Percentiles rank a stretch among this genome's conserved stretches.
Conservation (phyloP, 2,797 vertebrate species). For the Brotula barbata region DNA sequence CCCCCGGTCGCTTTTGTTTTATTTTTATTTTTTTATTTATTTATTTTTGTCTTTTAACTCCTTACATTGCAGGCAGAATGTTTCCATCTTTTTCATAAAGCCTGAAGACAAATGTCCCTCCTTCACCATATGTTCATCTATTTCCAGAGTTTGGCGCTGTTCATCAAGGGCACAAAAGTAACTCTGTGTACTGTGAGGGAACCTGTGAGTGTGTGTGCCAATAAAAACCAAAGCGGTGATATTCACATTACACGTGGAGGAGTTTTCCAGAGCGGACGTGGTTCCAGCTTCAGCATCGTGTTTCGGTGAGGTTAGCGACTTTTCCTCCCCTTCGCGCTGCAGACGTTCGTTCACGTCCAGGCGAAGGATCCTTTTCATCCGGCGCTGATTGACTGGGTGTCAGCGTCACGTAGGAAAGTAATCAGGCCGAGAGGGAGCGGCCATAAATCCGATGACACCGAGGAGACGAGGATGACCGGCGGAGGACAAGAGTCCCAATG, state of each 20-base stretch:
- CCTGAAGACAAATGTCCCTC: no score
- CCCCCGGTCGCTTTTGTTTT: no score
- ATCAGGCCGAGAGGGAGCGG: conserved; percentile 76
- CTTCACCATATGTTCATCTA: neutral
- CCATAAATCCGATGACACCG: conserved; percentile 80
- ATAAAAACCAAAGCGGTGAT: conserved; percentile 29
- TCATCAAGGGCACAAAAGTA: conserved; percentile 11
- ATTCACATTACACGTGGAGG: conserved; percentile 27
- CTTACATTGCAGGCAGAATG: no score
- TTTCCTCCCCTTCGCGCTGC: conserved; percentile 16
- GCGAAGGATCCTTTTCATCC: conserved; percentile 40
- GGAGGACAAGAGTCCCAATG: conserved; percentile 44
- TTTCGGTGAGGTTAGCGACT: conserved; percentile 31
- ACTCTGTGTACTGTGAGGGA: neutral
- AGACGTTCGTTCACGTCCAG: conserved; percentile 29
- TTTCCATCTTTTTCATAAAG: no score
- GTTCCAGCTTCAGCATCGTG: conserved; percentile 30
- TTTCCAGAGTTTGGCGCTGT: conserved; percentile 11
- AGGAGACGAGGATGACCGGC: conserved; percentile 86
- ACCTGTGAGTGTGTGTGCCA: conserved; percentile 8
- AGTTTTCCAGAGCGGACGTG: conserved; percentile 34
- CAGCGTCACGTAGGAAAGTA: conserved; percentile 81
- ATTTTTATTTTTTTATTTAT: no score
- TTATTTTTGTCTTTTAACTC: no score
- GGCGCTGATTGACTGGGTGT: conserved; percentile 62